Base-by-base conservation (phyloP, 2,888 invertebrate species). In the Cremastinae sp. region DNA sequence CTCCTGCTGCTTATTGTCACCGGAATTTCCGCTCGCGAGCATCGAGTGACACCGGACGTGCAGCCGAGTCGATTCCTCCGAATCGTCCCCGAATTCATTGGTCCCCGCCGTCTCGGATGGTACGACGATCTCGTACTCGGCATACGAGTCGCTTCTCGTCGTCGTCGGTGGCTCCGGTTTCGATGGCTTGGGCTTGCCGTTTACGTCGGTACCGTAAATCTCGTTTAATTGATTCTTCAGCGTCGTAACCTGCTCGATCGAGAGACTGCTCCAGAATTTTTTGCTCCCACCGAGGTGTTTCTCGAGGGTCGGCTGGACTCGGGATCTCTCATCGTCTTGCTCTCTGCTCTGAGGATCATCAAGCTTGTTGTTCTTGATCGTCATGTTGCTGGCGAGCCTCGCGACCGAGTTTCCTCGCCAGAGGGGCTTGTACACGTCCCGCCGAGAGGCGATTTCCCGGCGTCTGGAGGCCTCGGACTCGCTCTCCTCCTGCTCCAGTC, bases 321-420 rank as follows among this genome's bases (percentile, higher is more conserved):
- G 90, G 8, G 84, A 81, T 58, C 86, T 87, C 14, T 87, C 80
- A 59, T 88, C 87, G 38, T 87, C 88, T 41, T 89, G 28, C 28
- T 28, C 28, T 3, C 5, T 5, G 5, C 28, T 28, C 5, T 5
- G 2, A 5, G 28, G 2, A 28, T 28, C 28, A n/a, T n/a, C n/a
- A n/a, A n/a, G n/a, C n/a, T n/a, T n/a, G n/a, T n/a, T n/a, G n/a
- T n/a, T n/a, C n/a, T n/a, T n/a, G n/a, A 92, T 93, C 62, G 93
- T 93, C 84, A 96, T 93, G 75, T 92, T 93, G 78, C 93, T 93
- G 0, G 96, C 96, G 54, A 96, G 92, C 90, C 96, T 95, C 0
- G 94, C 93, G 0, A 96, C 96, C 9, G 96, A 96, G 79, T 92
- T 95, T 5, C 96, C 96, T 51, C 96, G 91, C 96, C 96, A 96